Percentiles rank a stretch among this genome's conserved stretches.
These are phyloP conservation scores for Balanococcus diminutus DNA, from an alignment of 2,888 invertebrate genomes.

Conservation along the genomic window DNA sequence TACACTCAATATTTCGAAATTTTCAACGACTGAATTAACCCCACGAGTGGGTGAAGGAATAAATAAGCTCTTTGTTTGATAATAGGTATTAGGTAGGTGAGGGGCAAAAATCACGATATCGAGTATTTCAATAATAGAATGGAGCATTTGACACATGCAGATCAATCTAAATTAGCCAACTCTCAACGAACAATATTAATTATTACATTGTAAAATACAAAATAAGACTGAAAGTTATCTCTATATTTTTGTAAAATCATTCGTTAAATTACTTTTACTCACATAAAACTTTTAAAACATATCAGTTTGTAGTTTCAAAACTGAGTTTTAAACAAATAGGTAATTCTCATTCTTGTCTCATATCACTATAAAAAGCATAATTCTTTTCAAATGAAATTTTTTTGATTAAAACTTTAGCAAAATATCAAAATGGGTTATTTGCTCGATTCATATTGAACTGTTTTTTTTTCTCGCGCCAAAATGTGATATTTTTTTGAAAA, in stretches of 20 bases:
- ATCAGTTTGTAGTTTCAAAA: not conserved
- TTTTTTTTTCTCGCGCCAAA: conserved; percentile 8
- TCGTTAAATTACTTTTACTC: not conserved
- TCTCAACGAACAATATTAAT: not conserved
- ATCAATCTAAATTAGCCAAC: not conserved
- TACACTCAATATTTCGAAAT: not conserved
- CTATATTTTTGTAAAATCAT: not conserved
- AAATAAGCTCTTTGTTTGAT: not conserved
- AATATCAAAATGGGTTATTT: not conserved
- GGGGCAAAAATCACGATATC: no score
- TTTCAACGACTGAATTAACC: not conserved
- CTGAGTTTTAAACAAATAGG: not conserved
- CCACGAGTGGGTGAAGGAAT: not conserved
- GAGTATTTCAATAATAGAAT: not conserved
- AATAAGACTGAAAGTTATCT: not conserved
- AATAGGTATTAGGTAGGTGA: not conserved
- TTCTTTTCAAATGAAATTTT: not conserved
- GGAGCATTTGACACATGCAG: not conserved
- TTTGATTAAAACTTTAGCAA: not conserved
- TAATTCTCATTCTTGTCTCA: not conserved
- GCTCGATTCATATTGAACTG: not conserved
- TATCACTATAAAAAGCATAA: not conserved
- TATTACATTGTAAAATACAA: not conserved
- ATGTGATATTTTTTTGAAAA: conserved; percentile 38
- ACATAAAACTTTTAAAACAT: not conserved